A percentile compares a stretch with the other conserved stretches of the same genome.
Evolutionary conservation across 2,113 vertebrate species (phyloP).

Genomic region (Aptenodytes forsteri): DNA sequence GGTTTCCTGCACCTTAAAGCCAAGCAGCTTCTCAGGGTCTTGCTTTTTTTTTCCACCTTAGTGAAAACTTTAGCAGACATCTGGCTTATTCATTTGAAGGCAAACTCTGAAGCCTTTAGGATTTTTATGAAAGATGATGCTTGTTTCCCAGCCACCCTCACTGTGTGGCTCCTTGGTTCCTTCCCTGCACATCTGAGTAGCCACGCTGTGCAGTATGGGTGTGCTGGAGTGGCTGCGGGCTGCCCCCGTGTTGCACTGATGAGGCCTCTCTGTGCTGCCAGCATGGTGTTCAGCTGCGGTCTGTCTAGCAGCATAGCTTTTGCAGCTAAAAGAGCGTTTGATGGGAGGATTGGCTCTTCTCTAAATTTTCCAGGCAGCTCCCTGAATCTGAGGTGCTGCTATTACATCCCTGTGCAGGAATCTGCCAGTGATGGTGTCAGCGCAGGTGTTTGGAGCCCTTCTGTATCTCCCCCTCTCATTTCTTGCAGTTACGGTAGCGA

Average conservation of each 20-base stretch:
- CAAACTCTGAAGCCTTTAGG: neutral
- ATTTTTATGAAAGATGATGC: neutral
- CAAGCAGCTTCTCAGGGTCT: neutral
- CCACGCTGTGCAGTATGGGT: neutral
- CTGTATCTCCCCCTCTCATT: neutral
- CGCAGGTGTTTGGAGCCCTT: neutral
- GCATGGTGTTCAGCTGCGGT: rapidly evolving
- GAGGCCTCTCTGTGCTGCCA: neutral
- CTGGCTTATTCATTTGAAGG: neutral
- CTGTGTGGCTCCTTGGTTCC: neutral
- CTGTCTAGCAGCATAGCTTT: neutral
- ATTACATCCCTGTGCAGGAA: neutral
- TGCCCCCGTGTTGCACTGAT: neutral
- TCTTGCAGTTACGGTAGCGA: slow-evolving; percentile 86
- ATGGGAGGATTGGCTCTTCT: neutral
- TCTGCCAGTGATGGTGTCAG: neutral
- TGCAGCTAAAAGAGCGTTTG: neutral
- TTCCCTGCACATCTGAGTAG: neutral
- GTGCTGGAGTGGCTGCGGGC: neutral
- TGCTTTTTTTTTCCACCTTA: neutral
- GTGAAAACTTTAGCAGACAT: neutral
- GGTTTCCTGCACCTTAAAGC: neutral
- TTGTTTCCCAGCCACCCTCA: neutral
- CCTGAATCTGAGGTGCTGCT: neutral
- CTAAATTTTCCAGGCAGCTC: neutral